These are phyloP conservation scores for Pomatorhinus ruficollis DNA, from an alignment of 2,113 vertebrate species.

Conservation along the genomic window DNA sequence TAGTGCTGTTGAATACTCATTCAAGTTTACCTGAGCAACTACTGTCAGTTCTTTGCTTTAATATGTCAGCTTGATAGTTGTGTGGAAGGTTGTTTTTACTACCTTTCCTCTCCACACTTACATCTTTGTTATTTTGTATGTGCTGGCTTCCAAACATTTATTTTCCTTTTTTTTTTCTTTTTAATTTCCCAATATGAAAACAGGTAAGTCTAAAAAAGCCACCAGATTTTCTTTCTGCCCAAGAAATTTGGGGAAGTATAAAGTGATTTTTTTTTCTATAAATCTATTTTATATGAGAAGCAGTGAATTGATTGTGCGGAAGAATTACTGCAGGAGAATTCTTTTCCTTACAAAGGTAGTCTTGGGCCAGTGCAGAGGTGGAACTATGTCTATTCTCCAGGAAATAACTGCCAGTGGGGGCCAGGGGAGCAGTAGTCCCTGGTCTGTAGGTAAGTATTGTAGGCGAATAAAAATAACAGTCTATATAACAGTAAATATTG, in stretches of 20 bases:
- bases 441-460: not conserved
- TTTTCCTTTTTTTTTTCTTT: not conserved
- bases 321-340: not conserved
- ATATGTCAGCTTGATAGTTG: not conserved
- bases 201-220: not conserved
- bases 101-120: rapidly evolving
- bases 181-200: not conserved
- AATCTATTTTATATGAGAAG: not conserved
- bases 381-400: not conserved
- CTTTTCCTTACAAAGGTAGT: not conserved
- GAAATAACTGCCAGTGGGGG: not conserved
- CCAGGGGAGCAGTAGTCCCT: not conserved
- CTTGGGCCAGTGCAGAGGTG: not conserved
- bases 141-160: not conserved
- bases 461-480: not conserved
- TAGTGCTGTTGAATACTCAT: not conserved
- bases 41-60: not conserved
- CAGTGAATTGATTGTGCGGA: not conserved
- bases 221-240: not conserved
- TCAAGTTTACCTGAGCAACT: not conserved
- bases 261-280: not conserved
- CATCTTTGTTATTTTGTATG: not conserved
- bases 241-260: not conserved
- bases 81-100: not conserved
- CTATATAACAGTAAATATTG: not conserved